Base-by-base conservation (phyloP, 2,113 vertebrate species). In the Bubo bubo region DNA sequence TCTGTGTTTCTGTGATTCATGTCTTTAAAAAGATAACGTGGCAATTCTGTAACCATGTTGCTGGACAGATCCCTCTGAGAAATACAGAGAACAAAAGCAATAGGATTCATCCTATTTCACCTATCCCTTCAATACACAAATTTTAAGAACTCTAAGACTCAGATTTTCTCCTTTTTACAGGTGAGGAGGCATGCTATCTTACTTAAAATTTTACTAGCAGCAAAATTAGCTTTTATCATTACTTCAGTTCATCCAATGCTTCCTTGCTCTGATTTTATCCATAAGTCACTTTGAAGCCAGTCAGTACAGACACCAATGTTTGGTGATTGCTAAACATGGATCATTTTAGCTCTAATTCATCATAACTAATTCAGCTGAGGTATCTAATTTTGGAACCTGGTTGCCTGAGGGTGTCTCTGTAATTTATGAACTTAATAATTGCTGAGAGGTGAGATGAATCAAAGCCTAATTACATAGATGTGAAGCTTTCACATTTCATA, bases 21-120 rank as follows among this genome's bases (percentile, higher is more conserved):
- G 27, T 97, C 97, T 97, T 97, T 97, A 89, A 98, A 99, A 71
- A 98, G 97, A 58, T 97, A 95, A 52, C 67, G 85, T 12, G 96
- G 96, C 62, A 98, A 97, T 77, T 98, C 96, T 20, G 17, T 97
- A 68, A 99, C 98, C 85, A 74, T 87, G 88, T 99, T 99, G 58
- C 95, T 98, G 49, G 98, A 98, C 49, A 98, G 91, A 95, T 98
- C 95, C 88, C 98, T 99, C 67, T 70, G 35, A 93, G 72, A 84
- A 80, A 87, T 3, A 85, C 4, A 72, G 26, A 75, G 32, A 74
- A 64, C 4, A 95, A 83, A 82, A 90, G 14, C 26, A 32, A 17
- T 50, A 15, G 28, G 39, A 16, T 70, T 86, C 12, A 71, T 37
- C 34, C 28, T 45, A 32, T 64, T 90, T 20, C 37, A 60, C 18